Percentiles rank a stretch among this genome's conserved stretches.
These are phyloP conservation scores for Siniperca scherzeri DNA, from an alignment of 2,797 vertebrate genomes.

Conservation along the genomic window DNA sequence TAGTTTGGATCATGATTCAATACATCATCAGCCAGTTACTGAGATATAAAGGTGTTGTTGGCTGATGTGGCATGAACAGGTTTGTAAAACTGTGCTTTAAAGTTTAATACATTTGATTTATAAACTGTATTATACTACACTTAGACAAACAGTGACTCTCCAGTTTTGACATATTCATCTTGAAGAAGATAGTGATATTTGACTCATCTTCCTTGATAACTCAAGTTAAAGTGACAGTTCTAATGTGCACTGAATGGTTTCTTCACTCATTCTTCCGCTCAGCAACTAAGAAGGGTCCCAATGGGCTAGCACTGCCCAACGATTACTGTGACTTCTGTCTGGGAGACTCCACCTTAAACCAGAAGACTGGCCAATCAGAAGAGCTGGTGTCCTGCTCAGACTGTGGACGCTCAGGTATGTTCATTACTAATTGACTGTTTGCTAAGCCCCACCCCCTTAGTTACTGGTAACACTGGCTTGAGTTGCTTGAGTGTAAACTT, in stretches of 20 bases:
- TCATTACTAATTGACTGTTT: not conserved
- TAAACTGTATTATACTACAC: not conserved
- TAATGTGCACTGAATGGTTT: slow-evolving; percentile 33
- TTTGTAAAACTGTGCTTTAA: slow-evolving; percentile 33
- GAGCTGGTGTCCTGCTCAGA: slow-evolving; percentile 97
- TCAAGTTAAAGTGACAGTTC: not conserved
- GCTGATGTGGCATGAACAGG: slow-evolving; percentile 25
- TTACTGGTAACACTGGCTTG: not conserved
- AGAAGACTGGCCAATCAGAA: slow-evolving; percentile 96
- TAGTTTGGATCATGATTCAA: slow-evolving; percentile 44
- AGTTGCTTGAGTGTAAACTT: too few relatives aligned
- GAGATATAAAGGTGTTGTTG: not conserved
- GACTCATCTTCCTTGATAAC: not conserved
- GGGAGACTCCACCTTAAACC: slow-evolving; percentile 96
- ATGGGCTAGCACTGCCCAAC: slow-evolving; percentile 94
- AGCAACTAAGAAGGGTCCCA: slow-evolving; percentile 94
- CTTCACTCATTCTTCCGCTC: slow-evolving; percentile 25
- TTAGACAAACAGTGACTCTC: not conserved
- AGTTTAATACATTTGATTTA: not conserved
- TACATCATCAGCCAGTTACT: slow-evolving; percentile 28
- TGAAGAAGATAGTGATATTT: not conserved
- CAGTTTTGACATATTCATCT: not conserved
- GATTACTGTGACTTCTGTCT: slow-evolving; percentile 98
- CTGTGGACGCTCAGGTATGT: slow-evolving; percentile 94
- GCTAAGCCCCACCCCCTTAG: not conserved